Evolutionary conservation across 2,888 invertebrate genomes (phyloP).

Genomic region (Tipula helvola): DNA sequence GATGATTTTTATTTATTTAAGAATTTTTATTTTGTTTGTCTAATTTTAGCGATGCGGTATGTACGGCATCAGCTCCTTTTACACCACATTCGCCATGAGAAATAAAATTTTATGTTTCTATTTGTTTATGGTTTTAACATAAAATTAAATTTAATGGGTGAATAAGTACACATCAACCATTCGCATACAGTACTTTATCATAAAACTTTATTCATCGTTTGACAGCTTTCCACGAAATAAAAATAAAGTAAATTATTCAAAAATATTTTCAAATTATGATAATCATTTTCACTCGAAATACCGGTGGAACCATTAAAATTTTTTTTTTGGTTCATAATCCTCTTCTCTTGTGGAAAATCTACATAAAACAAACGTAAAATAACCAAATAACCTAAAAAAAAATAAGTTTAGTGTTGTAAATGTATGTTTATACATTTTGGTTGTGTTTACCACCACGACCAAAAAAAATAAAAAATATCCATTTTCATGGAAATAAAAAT

Average conservation of each 20-base stretch:
- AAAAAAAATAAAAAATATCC: neutral
- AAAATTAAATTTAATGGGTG: neutral
- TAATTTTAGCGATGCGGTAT: neutral
- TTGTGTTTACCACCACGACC: neutral
- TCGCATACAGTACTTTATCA: neutral
- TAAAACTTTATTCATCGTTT: neutral
- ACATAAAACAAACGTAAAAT: neutral
- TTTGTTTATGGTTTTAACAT: conserved; percentile 4
- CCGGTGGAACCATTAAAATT: conserved; percentile 4
- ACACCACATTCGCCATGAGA: neutral
- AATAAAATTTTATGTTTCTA: neutral
- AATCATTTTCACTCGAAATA: neutral
- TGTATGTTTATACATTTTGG: neutral
- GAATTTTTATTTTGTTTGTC: neutral
- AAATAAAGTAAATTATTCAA: neutral
- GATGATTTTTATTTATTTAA: neutral
- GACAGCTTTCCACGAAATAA: neutral
- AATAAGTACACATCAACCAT: neutral
- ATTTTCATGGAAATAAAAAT: neutral
- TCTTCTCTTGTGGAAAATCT: neutral
- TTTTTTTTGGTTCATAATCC: neutral
- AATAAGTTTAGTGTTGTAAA: neutral
- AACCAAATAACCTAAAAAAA: neutral
- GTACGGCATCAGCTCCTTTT: neutral
- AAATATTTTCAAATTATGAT: neutral